Evolutionary conservation across 2,113 vertebrate species (phyloP).

Genomic region (Anas platyrhynchos): DNA sequence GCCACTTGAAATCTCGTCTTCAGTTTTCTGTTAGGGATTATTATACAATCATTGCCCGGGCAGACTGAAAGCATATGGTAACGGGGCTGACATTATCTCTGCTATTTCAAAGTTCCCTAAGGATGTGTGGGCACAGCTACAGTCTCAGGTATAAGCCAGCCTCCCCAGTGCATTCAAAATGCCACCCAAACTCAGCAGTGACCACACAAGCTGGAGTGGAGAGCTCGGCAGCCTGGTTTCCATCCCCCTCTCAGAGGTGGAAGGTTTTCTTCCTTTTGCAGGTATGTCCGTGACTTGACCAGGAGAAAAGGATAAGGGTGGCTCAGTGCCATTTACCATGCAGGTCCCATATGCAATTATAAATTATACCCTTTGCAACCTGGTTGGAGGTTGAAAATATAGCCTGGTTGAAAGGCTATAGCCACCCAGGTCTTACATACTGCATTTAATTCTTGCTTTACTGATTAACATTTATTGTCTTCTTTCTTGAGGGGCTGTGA

Average conservation of each 20-base stretch:
- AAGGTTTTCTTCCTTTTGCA: not conserved
- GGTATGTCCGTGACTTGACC: not conserved
- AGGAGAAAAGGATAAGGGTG: not conserved
- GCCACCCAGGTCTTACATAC: not conserved
- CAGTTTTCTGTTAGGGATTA: conserved; percentile 65
- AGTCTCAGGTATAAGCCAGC: not conserved
- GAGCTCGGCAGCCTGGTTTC: not conserved
- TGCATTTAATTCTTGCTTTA: not conserved
- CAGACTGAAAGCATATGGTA: conserved; percentile 68
- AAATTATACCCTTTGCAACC: not conserved
- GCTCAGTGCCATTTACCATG: not conserved
- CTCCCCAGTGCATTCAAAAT: not conserved
- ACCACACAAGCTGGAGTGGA: not conserved
- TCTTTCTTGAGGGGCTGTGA: not conserved
- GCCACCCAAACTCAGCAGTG: not conserved
- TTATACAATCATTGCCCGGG: conserved; percentile 59
- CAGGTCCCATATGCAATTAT: not conserved
- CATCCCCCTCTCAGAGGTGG: not conserved
- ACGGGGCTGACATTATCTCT: conserved; percentile 51
- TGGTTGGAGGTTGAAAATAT: not conserved
- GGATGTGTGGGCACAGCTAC: conserved; percentile 16
- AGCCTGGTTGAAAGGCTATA: not conserved
- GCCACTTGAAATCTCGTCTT: conserved; percentile 64
- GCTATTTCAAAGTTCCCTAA: conserved; percentile 27
- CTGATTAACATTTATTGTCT: not conserved